Evolutionary conservation across 2,797 vertebrate genomes (phyloP), one percentile per base, ranked within the genome.

Genomic region (Phrynocephalus guinanensis): DNA sequence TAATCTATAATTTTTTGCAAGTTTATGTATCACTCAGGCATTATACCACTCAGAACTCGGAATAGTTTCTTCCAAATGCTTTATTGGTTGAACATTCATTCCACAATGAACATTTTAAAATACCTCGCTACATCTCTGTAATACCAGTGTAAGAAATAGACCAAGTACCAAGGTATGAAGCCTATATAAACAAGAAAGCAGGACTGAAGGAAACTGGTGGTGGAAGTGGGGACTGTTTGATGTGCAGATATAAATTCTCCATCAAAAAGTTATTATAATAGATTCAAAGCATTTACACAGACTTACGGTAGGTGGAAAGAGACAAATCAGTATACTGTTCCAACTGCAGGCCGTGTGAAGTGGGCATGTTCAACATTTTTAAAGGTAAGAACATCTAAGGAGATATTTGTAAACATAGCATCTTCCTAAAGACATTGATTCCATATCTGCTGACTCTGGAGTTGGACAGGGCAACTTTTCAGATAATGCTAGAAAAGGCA

Each of bases 11-110:
- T 63, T 63, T 63, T 67, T 66, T n/a, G 28, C 33, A 75, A 56
- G 56, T 13, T 38, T 20, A n/a, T 52, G 15, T 20, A 22, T 67
- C 18, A 50, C 72, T 80, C 10, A 83, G 30, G 60, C 38, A 67
- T 15, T 50, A 52, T 75, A 82, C 6, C 20, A 52, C 71, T 84
- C 60, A 68, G 50, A 79, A 75, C 70, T 44, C 24, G 26, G 20
- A 56, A 48, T 11, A 77, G 50, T 44, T 85, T 82, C 20, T 88
- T 85, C 48, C 44, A 68, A 52, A 85, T 67, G 66, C 67, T 88
- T 88, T 88, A 88, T 85, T 88, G 48, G 56, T 24, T 60, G n/a
- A 63, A 81, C 38, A 85, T 44, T 50, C 56, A 72, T 72, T 84
- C 56, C 56, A 79, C 86, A 87, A 50, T 28, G 44, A 82, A 82